Evolutionary conservation across 2,113 vertebrate genomes (phyloP).

Genomic region (Zosterops pallidus): DNA sequence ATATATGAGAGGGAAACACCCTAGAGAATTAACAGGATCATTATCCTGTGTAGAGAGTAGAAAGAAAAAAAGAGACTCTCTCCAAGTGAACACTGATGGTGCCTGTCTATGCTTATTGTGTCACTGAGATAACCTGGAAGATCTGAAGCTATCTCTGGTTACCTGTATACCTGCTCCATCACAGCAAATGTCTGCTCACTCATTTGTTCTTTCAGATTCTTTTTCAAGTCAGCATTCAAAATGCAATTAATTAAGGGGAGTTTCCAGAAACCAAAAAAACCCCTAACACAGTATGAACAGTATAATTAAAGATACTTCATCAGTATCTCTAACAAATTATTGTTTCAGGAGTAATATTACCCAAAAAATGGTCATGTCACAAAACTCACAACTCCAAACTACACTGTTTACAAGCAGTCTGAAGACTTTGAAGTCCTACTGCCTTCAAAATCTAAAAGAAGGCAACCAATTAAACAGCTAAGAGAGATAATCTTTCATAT

Average conservation of each 20-base stretch:
- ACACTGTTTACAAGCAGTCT: background rate
- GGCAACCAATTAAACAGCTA: background rate
- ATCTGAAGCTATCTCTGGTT: background rate
- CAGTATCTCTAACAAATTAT: background rate
- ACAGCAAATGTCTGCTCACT: background rate
- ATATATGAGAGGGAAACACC: background rate
- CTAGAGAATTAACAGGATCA: background rate
- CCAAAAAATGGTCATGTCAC: background rate
- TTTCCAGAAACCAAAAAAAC: background rate
- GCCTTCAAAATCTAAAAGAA: background rate
- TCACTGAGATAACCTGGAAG: background rate
- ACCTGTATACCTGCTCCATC: background rate
- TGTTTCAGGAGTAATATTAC: background rate
- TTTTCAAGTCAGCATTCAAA: background rate
- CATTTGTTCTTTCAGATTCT: background rate
- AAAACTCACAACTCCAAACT: background rate
- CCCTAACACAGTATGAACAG: background rate
- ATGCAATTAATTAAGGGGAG: background rate
- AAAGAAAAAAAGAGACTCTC: background rate
- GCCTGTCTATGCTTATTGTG: background rate
- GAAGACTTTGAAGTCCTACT: background rate
- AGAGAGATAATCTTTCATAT: background rate
- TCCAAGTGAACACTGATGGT: background rate
- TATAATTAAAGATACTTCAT: background rate
- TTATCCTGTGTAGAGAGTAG: background rate